Evolutionary conservation across 2,797 vertebrate genomes (phyloP).

Genomic region (Dendrocincla fuliginosa): DNA sequence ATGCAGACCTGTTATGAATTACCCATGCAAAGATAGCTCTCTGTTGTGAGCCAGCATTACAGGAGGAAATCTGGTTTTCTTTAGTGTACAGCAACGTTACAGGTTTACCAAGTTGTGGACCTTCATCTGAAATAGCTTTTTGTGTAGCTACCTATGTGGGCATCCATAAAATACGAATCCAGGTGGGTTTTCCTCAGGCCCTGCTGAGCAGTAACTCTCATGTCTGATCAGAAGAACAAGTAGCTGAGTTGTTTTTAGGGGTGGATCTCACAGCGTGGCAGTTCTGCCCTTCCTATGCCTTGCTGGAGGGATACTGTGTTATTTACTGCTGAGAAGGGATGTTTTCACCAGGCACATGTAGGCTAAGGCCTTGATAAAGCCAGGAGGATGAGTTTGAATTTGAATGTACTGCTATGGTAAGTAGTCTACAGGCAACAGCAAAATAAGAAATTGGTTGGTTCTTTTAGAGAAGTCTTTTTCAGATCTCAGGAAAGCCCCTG

Average conservation of each 20-base stretch:
- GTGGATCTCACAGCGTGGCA: fast-evolving
- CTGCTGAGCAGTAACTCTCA: background rate
- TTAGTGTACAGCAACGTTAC: background rate
- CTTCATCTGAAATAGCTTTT: background rate
- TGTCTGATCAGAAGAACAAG: background rate
- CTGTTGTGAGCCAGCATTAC: background rate
- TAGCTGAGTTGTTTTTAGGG: background rate
- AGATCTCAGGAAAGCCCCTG: background rate
- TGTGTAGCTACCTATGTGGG: background rate
- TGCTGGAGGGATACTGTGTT: fast-evolving
- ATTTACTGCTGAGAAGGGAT: background rate
- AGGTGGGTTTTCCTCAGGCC: background rate
- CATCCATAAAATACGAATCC: background rate
- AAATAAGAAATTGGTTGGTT: background rate
- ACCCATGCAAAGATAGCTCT: background rate
- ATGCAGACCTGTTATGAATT: slow-evolving; percentile 12
- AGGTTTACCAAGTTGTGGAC: background rate
- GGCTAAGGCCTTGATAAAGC: background rate
- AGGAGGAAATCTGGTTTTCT: background rate
- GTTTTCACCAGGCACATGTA: fast-evolving
- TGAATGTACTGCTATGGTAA: background rate
- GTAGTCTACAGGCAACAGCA: background rate
- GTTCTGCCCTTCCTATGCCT: fast-evolving
- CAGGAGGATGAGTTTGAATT: background rate
- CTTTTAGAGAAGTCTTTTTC: background rate